phyloP scores from a whole-genome alignment of 2,888 invertebrate species.

The Bruchidius siliquastri region DNA sequence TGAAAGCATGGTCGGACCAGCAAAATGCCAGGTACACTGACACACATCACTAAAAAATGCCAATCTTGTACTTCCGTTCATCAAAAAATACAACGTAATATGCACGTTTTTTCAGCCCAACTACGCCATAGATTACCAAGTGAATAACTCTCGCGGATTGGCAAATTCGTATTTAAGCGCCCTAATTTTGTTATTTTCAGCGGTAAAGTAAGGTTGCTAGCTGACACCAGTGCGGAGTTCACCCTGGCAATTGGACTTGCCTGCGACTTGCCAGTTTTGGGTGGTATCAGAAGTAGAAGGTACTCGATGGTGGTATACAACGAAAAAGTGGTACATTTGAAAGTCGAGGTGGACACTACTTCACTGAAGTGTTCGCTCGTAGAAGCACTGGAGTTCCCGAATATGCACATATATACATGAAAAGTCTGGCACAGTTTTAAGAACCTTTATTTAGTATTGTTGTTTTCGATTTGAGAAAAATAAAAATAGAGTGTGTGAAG shows the following conservation, averaged over 20 bases:
- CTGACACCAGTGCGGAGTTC: constrained; percentile 76
- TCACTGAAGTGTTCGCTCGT: constrained; percentile 87
- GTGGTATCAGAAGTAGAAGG: constrained; percentile 71
- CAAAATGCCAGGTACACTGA: constrained; percentile 54
- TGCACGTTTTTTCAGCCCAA: too few relatives aligned
- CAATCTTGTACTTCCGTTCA: too few relatives aligned
- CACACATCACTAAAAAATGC: not conserved
- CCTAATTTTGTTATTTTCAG: constrained; percentile 29
- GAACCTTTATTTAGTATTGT: not conserved
- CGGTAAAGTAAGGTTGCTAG: constrained; percentile 85
- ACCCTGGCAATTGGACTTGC: constrained; percentile 77
- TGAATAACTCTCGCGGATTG: too few relatives aligned
- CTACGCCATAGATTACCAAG: too few relatives aligned
- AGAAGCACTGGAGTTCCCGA: constrained; percentile 44
- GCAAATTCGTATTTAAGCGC: too few relatives aligned
- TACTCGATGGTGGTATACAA: constrained; percentile 86
- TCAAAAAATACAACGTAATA: too few relatives aligned
- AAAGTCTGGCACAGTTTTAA: not conserved
- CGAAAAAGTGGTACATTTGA: constrained; percentile 72
- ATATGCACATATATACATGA: not conserved
- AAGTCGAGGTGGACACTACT: constrained; percentile 91
- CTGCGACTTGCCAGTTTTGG: constrained; percentile 68
- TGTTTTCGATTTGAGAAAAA: not conserved
- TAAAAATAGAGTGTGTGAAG: not conserved
- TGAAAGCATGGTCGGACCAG: constrained; percentile 89